Evolutionary conservation across 1,140 invertebrate species (phyloP).

Genomic region (Bactericera cockerelli): DNA sequence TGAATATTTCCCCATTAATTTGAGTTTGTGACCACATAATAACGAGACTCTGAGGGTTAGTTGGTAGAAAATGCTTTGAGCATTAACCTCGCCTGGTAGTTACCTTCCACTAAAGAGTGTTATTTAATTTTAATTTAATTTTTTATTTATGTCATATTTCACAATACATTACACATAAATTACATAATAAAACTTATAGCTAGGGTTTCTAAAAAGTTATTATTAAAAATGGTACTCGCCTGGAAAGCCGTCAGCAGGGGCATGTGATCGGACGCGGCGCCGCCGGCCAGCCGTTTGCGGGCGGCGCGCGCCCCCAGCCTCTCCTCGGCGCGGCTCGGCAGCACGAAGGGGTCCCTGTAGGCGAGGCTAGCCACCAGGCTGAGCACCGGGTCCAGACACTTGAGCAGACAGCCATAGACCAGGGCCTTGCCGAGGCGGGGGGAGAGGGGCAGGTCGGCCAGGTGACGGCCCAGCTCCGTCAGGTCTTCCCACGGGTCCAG

Average conservation of each 20-base stretch:
- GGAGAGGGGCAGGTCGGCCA: constrained; percentile 79
- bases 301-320: constrained; percentile 41
- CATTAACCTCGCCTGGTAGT: too few species aligned
- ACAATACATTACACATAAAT: too few species aligned
- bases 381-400: constrained; percentile 86
- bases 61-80: too few species aligned
- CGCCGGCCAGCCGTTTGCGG: constrained; percentile 52
- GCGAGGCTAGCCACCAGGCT: constrained; percentile 78
- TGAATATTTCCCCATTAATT: too few species aligned
- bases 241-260: constrained; percentile 70
- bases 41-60: too few species aligned
- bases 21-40: too few species aligned
- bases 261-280: constrained; percentile 83
- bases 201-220: too few species aligned
- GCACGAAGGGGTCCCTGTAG: constrained; percentile 57
- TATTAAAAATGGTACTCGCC: constrained; percentile 35
- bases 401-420: constrained; percentile 74
- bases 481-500: constrained; percentile 66
- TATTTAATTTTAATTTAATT: too few species aligned
- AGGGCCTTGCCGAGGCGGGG: constrained; percentile 84
- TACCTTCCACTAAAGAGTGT: too few species aligned
- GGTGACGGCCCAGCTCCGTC: constrained; percentile 61
- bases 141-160: too few species aligned
- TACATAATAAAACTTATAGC: too few species aligned
- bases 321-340: constrained; percentile 49